Base-by-base conservation (phyloP, 2,888 invertebrate genomes). In the Sphinx pinastri region DNA sequence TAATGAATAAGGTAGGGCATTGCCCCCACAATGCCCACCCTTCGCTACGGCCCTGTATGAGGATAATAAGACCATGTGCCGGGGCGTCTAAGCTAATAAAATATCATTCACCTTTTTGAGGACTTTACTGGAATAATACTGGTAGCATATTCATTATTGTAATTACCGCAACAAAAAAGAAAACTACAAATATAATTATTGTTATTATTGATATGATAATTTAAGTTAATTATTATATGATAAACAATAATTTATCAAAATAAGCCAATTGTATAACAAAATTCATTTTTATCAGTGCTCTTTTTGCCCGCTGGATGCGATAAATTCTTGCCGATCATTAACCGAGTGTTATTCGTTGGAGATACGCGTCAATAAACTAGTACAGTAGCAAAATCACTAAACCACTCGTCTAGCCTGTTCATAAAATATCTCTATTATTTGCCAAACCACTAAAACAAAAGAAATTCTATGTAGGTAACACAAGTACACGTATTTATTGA, bases 281-380 rank as follows among this genome's bases (percentile, higher is more conserved):
- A 6, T 51, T 0, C 3, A 8, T 57, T 25, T 19, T 25, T 57
- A 57, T 57, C 57, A 19, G 11, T 57, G 25, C 57, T 57, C 57
- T 57, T 57, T 57, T 57, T 57, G 57, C 57, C 57, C 57, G 57
- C 25, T 57, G 57, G 12, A 31, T 57, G 57, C 57, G 57, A 57
- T 57, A 57, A 57, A 13, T 25, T 25, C 25, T 55, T 57, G 25
- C 25, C 13, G 13, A 25, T 57, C 57, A 57, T 57, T 57, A 57
- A 31, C 25, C 55, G 19, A 25, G 13, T 19, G 11, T 6, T 25
- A 5, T 57, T 11, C 13, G 25, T 13, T 13, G 19, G 25, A 19
- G 19, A 57, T 13, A 11, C 25, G 19, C 13, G 4, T 2, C 13
- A 16, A 57, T 25, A 57, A 57, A 57, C 5, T 4, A 38, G 38